Evolutionary conservation across 2,113 vertebrate genomes (phyloP), one percentile per base, ranked within the genome.

Genomic region (Epinephelus fuscoguttatus): DNA sequence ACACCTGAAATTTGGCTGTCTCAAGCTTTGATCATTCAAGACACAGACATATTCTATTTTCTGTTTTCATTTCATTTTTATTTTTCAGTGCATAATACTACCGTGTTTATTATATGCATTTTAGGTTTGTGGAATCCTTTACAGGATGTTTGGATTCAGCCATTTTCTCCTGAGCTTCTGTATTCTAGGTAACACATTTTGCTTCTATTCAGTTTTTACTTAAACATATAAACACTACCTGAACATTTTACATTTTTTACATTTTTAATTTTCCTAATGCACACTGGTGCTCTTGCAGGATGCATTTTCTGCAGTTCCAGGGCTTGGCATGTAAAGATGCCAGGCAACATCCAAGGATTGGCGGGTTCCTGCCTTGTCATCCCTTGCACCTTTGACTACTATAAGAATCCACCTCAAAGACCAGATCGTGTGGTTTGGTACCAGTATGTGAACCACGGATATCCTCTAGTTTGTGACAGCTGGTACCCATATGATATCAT

Each of bases 401-500:
- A 40, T 14, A 2, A 0, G 0, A 4, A 91, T 75, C 90, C 92
- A 60, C 91, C 92, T 0, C 0, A 0, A 1, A 71, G 62, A 52
- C 88, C 89, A 60, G 0, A 63, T 37, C 87, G 75, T 42, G 67
- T 94, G 33, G 92, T 94, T 75, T 95, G 93, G 93, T 94, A 95
- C 78, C 80, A 91, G 23, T 88, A 87, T 47, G 67, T 18, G 4
- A 59, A 1, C 1, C 4, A 0, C 0, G 82, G 85, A 45, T 94
- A 94, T 85, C 92, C 94, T 80, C 3, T 91, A 63, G 92, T 94
- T 57, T 83, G 25, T 81, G 92, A 94, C 40, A 0, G 2, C 0
- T 55, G 30, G 82, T 0, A 89, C 53, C 19, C 55, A 21, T 0
- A 0, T 0, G 0, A 25, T 2, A 89, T 93, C 4, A 88, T 93